Evolutionary conservation across 2,797 vertebrate genomes (phyloP).

Genomic region (Tiaroga cobitis): DNA sequence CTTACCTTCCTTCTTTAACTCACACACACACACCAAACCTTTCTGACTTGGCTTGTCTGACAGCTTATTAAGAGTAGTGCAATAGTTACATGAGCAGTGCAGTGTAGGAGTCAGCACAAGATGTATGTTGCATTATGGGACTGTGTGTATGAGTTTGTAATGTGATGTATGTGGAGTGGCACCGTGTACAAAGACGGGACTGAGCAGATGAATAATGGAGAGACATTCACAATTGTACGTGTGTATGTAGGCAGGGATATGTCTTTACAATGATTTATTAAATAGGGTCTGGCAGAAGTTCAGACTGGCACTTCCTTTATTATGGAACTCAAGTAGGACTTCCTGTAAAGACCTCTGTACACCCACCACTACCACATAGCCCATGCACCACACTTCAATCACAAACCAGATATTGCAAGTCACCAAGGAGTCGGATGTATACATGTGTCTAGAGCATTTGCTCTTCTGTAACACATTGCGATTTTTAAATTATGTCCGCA

Average conservation of each 20-base stretch:
- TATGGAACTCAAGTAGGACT: slow-evolving; percentile 10
- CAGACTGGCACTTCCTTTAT: slow-evolving; percentile 5
- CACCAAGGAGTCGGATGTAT: neutral
- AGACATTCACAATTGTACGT: slow-evolving; percentile 3
- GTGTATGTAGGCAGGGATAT: slow-evolving; percentile 24
- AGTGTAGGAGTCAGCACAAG: slow-evolving; percentile 38
- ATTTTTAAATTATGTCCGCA: neutral
- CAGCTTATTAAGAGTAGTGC: slow-evolving; percentile 49
- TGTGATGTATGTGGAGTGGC: slow-evolving; percentile 52
- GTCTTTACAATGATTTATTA: slow-evolving; percentile 70
- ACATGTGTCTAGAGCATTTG: slow-evolving; percentile 8
- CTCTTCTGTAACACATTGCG: neutral
- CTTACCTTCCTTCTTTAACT: neutral
- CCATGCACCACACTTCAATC: neutral
- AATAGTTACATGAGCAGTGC: slow-evolving; percentile 47
- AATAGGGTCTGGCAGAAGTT: slow-evolving; percentile 54
- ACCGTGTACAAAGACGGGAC: slow-evolving; percentile 37
- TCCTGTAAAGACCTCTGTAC: slow-evolving; percentile 32
- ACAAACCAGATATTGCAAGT: neutral
- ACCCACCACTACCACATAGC: slow-evolving; percentile 3
- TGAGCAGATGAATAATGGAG: slow-evolving; percentile 54
- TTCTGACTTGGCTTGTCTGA: slow-evolving; percentile 32
- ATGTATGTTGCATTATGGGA: slow-evolving; percentile 27
- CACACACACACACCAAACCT: neutral
- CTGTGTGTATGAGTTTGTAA: slow-evolving; percentile 40